Base-by-base conservation (phyloP, 1,140 invertebrate genomes). In the Cherax quadricarinatus region DNA sequence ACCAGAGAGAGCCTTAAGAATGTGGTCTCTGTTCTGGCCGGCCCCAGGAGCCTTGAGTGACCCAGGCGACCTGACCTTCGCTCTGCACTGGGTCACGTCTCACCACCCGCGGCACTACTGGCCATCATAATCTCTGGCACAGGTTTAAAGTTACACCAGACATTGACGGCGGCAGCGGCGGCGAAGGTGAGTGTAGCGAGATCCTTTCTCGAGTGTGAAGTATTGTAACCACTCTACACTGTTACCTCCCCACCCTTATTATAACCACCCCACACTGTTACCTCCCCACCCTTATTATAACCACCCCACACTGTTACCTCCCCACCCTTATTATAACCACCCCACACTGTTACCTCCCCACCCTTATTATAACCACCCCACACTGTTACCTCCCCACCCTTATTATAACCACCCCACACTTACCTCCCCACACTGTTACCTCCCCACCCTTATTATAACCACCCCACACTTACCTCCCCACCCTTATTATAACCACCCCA, bases 11-110 rank as follows among this genome's bases (percentile, higher is more conserved):
- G 2, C 30, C 30, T 41, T 41, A 41, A n/a, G 62, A 18, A 70
- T 70, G 18, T 70, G 10, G 21, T 0, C 62, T 70, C 62, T 5
- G 62, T n/a, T 16, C 66, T 70, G 66, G 16, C 66, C 18, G 5
- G 18, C 66, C 66, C 18, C 66, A 18, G 14, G 18, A 18, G 66
- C 66, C 66, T 48, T 41, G 30, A 41, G 30, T 41, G 30, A 41
- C 30, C 70, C 86, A 14, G 1, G 70, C 78, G 75, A 87, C 70
- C 86, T 87, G 86, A 87, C 86, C 86, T 57, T 48, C 24, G 84
- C n/a, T 62, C 70, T 78, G 53, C 75, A 18, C 41, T 9, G 53
- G 86, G 70, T 78, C 70, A 18, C 73, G 14, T 81, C 41, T 16
- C 79, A 0, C 9, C n/a, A 4, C 48, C 48, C 79, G 48, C 73